A percentile compares a stretch with the other conserved stretches of the same genome.
phyloP scores from a whole-genome alignment of 2,113 vertebrate genomes.

The Dendrocopos noguchii region DNA sequence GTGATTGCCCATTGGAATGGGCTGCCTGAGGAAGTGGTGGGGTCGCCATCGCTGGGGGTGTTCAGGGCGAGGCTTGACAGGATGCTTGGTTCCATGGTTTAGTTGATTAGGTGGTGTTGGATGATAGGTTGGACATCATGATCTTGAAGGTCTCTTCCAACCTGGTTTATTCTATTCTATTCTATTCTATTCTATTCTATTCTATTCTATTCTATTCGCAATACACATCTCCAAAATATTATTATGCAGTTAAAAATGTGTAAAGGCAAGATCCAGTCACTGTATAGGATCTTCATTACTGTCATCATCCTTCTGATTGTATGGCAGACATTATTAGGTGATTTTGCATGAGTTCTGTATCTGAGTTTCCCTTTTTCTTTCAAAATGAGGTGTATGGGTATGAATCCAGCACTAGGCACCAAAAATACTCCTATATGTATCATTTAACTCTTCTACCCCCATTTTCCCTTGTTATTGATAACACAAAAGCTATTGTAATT shows the following conservation, averaged over 20 bases:
- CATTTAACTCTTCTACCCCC: neutral
- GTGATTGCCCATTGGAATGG: too few relatives aligned
- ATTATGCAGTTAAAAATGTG: neutral
- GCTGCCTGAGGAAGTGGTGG: too few relatives aligned
- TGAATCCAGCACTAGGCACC: neutral
- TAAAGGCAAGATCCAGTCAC: neutral
- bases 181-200: too few relatives aligned
- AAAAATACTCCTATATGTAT: accelerated
- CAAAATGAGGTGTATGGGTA: neutral
- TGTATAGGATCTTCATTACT: neutral
- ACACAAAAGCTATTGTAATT: neutral
- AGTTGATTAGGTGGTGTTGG: too few relatives aligned
- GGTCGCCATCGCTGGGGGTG: too few relatives aligned
- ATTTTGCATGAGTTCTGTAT: neutral
- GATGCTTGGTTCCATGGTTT: too few relatives aligned
- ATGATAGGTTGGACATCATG: too few relatives aligned
- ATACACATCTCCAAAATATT: neutral
- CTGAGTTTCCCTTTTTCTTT: neutral
- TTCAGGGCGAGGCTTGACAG: too few relatives aligned
- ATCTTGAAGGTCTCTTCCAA: too few relatives aligned
- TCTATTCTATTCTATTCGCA: too few relatives aligned
- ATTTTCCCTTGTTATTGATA: neutral
- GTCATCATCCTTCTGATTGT: neutral
- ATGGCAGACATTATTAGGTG: too few relatives aligned
- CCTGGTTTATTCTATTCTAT: too few relatives aligned